Base-by-base conservation (phyloP, 2,888 invertebrate genomes). In the Leptopilina myrica region DNA sequence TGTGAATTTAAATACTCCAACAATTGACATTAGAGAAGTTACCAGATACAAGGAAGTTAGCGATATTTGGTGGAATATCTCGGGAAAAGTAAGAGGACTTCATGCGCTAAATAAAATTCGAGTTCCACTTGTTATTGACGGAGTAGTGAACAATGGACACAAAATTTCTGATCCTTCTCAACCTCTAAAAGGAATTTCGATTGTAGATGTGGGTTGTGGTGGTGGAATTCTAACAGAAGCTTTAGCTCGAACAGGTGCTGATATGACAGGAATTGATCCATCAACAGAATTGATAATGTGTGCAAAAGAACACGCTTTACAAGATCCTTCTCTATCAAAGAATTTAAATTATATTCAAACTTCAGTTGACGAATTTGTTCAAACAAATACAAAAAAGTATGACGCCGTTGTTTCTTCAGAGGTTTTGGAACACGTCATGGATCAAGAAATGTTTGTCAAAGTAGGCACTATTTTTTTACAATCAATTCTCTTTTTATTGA, bases 181-280 rank as follows among this genome's bases (percentile, higher is more conserved):
- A n/a, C 96, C 97, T 0, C 91, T 98, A 49, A 91, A 93, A 83
- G 95, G 94, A 14, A 90, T 95, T 40, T 93, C 93, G 49, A 94
- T 98, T 78, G 90, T 98, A 43, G 98, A 99, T 93, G 95, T 98
- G 78, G 99, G 98, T 0, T 98, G 98, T 92, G 99, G 99, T 49
- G 98, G 96, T 64, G 98, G 98, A 0, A 85, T 91, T 84, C 81
- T 90, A 6, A 81, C 90, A 12, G 92, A 96, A 94, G 94, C 95
- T 49, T 92, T 98, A 77, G 96, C 97, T 0, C 94, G 96, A 87
- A 92, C 98, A 33, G 97, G 97, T 67, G 97, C 96, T 0, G 90
- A 93, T 62, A 95, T 98, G 0, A 96, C 95, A 0, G 98, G 97
- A 8, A 92, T 98, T 43, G 98, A 98, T 92, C 95, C 96, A 4